These are phyloP conservation scores for Cylloceria caligata DNA, from an alignment of 2,888 invertebrate species.

Conservation along the genomic window DNA sequence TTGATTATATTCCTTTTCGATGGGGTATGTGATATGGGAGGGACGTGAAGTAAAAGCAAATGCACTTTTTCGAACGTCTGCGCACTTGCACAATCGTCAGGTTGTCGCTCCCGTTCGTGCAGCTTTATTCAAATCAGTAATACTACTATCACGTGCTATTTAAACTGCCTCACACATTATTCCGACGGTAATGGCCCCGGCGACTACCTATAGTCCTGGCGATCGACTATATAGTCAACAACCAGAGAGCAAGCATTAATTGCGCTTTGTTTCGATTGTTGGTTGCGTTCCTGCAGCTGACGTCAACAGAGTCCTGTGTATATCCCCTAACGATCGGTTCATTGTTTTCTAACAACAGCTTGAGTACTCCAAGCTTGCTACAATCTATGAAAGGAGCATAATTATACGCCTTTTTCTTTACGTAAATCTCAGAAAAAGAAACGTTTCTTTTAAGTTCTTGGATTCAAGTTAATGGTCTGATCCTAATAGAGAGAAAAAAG, in stretches of 20 bases:
- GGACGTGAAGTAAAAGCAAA: too few species aligned
- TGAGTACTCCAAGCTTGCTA: conserved; percentile 9
- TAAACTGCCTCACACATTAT: conserved; percentile 58
- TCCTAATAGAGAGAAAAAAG: not conserved
- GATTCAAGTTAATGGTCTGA: not conserved
- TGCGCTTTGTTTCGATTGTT: conserved; percentile 75
- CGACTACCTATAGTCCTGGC: conserved; percentile 13
- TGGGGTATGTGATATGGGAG: not conserved
- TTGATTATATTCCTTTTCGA: not conserved
- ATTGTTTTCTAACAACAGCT: conserved; percentile 71
- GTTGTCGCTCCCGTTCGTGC: not conserved
- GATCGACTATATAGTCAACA: conserved; percentile 26
- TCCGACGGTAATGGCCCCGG: conserved; percentile 57
- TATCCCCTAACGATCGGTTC: conserved; percentile 75
- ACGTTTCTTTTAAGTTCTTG: not conserved
- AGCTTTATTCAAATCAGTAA: conserved; percentile 4
- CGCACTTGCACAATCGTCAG: not conserved
- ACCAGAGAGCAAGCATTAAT: conserved; percentile 71
- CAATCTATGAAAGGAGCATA: conserved; percentile 4
- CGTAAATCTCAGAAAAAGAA: not conserved
- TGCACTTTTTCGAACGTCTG: not conserved
- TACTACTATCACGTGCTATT: conserved; percentile 29
- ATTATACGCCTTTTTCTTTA: conserved; percentile 15
- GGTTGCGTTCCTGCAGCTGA: conserved; percentile 65
- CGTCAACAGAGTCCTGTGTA: conserved; percentile 61